Percentiles rank a stretch among this genome's conserved stretches.
phyloP scores from a whole-genome alignment of 2,113 vertebrate species.

The Cygnus atratus region DNA sequence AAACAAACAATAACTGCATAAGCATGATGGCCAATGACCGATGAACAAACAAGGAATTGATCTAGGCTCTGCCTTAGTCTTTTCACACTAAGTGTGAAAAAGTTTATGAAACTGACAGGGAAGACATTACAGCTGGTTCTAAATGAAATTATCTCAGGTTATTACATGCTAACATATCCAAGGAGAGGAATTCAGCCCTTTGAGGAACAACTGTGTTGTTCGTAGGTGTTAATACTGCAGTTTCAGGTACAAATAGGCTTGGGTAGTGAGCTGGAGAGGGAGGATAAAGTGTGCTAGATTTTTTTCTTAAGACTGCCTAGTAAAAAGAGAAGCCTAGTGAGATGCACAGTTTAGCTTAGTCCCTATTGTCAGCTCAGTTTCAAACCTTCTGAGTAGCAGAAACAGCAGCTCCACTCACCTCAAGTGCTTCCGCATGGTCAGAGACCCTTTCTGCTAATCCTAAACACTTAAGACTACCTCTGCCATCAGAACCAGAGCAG shows the following conservation, averaged over 20 bases:
- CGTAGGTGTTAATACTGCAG: neutral
- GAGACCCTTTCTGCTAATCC: neutral
- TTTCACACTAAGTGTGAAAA: neutral
- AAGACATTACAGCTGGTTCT: neutral
- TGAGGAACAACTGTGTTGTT: neutral
- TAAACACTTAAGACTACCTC: conserved; percentile 1
- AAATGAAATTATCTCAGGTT: neutral
- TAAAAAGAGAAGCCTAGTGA: neutral
- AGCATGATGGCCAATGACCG: neutral
- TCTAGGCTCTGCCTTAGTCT: neutral
- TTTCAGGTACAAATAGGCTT: neutral
- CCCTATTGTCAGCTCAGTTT: conserved; percentile 2
- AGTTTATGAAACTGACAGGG: neutral
- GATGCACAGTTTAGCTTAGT: neutral
- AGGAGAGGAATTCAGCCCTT: neutral
- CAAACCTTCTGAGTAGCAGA: conserved; percentile 14
- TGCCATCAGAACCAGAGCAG: neutral
- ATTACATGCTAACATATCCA: neutral
- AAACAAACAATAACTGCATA: neutral
- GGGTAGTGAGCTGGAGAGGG: neutral
- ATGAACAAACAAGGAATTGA: fast-evolving
- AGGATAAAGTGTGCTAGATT: neutral
- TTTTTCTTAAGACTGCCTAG: neutral
- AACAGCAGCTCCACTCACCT: conserved; percentile 4
- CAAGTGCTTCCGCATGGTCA: neutral